These are phyloP conservation scores for Dynastes hyllus DNA, from an alignment of 2,888 invertebrate species.

Conservation along the genomic window DNA sequence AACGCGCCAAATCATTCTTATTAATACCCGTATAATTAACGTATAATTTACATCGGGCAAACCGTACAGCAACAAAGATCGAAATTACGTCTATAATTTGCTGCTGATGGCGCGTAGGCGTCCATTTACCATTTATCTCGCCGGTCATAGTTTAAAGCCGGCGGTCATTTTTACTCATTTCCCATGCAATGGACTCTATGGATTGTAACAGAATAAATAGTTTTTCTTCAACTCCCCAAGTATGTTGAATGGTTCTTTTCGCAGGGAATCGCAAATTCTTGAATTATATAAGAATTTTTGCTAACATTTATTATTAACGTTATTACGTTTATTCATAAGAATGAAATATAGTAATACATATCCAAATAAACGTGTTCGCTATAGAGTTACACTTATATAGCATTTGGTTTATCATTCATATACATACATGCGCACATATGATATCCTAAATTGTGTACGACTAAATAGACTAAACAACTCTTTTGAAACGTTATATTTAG, in stretches of 20 bases:
- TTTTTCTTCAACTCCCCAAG: no score
- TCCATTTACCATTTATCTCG: neutral
- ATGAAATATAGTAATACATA: no score
- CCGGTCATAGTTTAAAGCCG: no score
- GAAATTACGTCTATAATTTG: conserved; percentile 27
- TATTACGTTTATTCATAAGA: no score
- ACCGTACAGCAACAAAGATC: conserved; percentile 24
- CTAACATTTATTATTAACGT: no score
- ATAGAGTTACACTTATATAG: no score
- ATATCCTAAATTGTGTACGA: neutral
- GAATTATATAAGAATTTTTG: no score
- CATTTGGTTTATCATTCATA: neutral
- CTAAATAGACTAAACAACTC: no score
- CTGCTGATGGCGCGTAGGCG: conserved; percentile 14
- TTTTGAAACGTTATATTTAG: no score
- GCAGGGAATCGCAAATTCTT: no score
- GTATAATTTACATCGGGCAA: conserved; percentile 27
- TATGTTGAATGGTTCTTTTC: no score
- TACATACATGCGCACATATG: neutral
- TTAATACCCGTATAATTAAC: conserved; percentile 37
- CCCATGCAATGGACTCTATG: neutral
- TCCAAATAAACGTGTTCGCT: neutral
- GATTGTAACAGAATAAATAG: neutral
- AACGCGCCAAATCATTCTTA: conserved; percentile 34
- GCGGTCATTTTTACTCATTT: neutral